Conservation (phyloP, 2,888 invertebrate genomes). For the Drosophila formosana region DNA sequence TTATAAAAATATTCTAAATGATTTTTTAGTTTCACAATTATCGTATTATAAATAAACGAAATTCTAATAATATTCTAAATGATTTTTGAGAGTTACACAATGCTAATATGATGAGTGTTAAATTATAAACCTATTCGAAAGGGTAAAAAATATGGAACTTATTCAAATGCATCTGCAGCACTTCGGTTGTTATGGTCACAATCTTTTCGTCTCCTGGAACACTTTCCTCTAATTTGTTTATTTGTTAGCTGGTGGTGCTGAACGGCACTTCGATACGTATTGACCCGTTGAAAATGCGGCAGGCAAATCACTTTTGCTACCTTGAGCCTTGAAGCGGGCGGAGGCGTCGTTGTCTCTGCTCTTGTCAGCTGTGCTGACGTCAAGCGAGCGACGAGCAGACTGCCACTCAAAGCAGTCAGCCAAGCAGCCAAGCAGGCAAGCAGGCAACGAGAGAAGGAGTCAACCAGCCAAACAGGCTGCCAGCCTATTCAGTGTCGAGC, state of each 20-base stretch:
- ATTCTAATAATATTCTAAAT: background rate
- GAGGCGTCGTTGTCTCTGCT: conserved; percentile 15
- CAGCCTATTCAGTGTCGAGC: conserved; percentile 63
- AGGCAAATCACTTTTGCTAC: conserved; percentile 25
- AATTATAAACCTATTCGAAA: no score
- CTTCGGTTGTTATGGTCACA: background rate
- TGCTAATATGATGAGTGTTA: background rate
- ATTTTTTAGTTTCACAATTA: no score
- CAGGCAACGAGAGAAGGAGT: background rate
- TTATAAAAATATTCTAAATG: no score
- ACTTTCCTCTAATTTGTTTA: background rate
- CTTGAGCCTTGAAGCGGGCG: conserved; percentile 19
- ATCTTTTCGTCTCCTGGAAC: background rate
- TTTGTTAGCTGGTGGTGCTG: background rate
- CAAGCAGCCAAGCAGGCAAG: background rate
- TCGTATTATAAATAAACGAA: background rate
- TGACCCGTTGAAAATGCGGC: conserved; percentile 10
- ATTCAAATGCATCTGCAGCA: background rate
- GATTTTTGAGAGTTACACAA: background rate
- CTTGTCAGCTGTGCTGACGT: conserved; percentile 40
- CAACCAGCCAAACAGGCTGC: conserved; percentile 19
- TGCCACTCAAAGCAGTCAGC: conserved; percentile 22
- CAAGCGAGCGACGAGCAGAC: conserved; percentile 5
- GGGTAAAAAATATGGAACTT: background rate
- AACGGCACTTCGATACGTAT: background rate